Evolutionary conservation across 2,888 invertebrate genomes (phyloP), one percentile per base, ranked within the genome.

Genomic region (Heliconius ismenius): DNA sequence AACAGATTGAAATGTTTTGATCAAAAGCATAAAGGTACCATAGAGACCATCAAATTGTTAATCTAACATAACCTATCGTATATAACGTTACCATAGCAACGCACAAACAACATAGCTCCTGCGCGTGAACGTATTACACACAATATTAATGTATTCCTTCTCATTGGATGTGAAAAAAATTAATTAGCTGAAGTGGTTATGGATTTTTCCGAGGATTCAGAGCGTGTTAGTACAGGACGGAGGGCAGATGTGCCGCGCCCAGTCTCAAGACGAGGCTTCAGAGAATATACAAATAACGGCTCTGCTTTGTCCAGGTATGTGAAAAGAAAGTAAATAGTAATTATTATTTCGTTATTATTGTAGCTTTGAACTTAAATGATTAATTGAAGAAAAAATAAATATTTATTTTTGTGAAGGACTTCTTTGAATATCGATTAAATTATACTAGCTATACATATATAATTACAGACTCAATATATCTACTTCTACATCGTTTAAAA

Each of bases 161-260:
- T 76, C 60, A 76, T 79, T 76, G 70, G 77, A 77, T 65, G 79
- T 77, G 58, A 77, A 58, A 79, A 77, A 76, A 63, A 24, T 49
- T 67, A 76, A 76, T 77, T 74, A 72, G 78, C 76, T 77, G 84
- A 85, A 78, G 74, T 80, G 77, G 79, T 73, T 93, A 93, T 93
- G 94, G 93, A 93, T 92, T 93, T 87, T 91, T 90, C 91, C 79
- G 93, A 92, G 76, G 87, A 87, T 82, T 76, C 78, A 62, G 89
- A 87, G 74, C 85, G 87, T 77, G 86, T 85, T 54, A 84, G 86
- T 72, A 86, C 87, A 81, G 85, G 85, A 72, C 88, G 88, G 75
- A 86, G 90, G 76, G 77, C 87, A 32, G 90, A 90, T 78, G 87
- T 86, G n/a, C 81, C 88, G 6, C 84, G 93, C 4, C 93, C 93